Evolutionary conservation across 2,888 invertebrate genomes (phyloP), one percentile per base, ranked within the genome.

Genomic region (Agapostemon virescens): DNA sequence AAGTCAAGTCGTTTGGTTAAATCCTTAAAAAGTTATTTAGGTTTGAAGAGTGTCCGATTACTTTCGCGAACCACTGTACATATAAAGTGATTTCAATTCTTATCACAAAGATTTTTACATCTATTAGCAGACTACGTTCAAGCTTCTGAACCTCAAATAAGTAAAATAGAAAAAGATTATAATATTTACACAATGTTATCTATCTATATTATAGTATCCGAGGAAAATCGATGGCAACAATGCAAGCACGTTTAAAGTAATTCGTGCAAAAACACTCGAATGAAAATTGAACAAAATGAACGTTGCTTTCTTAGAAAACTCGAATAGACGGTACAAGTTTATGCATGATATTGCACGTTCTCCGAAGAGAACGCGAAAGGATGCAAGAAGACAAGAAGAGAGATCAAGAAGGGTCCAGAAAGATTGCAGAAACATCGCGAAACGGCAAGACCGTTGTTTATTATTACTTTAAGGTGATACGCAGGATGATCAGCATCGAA

Each of bases 381-480:
- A 38, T 36, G n/a, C 30, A 36, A 20, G 11, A n/a, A n/a, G n/a
- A 7, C 33, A 36, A 36, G 20, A 13, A n/a, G 63, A 36, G 13
- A n/a, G 36, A 63, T 55, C 36, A 36, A 55, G 26, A 20, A 36
- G 55, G 15, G 33, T n/a, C 42, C 42, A 33, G 30, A 42, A 58
- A 20, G 70, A 40, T 70, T 42, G 55, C 58, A 40, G 58, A 7
- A 58, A 58, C 58, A 71, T 63, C 45, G 42, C 33, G 30, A 45
- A 45, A n/a, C 71, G 61, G 45, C 45, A 23, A 23, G 42, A 36
- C 61, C 30, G 71, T 71, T 71, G 61, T 71, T 72, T 76, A 69
- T 63, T 63, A 71, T 71, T 71, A 45, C 42, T 71, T 45, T 40
- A 42, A 71, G 61, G 71, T 69, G 26, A 61, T 40, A 20, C 30